Evolutionary conservation across 1,140 invertebrate species (phyloP).

Genomic region (Hylyphantes graminicola): DNA sequence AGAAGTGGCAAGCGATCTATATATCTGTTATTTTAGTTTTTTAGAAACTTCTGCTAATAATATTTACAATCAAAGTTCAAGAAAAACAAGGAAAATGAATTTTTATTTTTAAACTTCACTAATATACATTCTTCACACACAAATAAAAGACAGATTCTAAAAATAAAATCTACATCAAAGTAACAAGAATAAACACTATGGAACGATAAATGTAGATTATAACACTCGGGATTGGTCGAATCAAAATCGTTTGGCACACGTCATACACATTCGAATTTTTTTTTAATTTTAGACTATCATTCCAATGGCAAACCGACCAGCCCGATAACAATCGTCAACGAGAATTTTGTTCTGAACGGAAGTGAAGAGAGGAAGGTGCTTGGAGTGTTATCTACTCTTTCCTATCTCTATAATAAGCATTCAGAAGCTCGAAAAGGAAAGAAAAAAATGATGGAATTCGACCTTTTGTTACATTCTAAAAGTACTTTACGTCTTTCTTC

Average conservation of each 20-base stretch:
- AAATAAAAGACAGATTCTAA: constrained; percentile 41
- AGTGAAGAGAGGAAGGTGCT: constrained; percentile 19
- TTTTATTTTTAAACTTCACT: constrained; percentile 34
- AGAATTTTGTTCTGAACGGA: not conserved
- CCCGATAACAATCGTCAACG: constrained; percentile 27
- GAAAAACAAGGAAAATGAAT: constrained; percentile 28
- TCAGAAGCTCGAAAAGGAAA: too few species aligned
- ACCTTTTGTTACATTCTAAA: too few species aligned
- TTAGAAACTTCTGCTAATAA: too few species aligned
- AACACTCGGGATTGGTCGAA: constrained; percentile 31
- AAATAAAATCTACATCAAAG: constrained; percentile 52
- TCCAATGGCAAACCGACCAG: not conserved
- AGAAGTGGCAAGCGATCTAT: too few species aligned
- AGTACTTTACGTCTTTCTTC: too few species aligned
- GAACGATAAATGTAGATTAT: constrained; percentile 33
- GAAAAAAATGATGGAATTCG: too few species aligned
- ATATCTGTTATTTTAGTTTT: too few species aligned
- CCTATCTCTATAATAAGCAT: too few species aligned
- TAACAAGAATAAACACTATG: constrained; percentile 53
- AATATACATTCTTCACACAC: constrained; percentile 34
- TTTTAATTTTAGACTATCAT: too few species aligned
- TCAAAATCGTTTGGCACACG: too few species aligned
- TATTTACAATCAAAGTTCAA: too few species aligned
- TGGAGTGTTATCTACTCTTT: not conserved
- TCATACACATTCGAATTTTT: too few species aligned